Base-by-base conservation (phyloP, 2,113 vertebrate species). In the Athene noctua region DNA sequence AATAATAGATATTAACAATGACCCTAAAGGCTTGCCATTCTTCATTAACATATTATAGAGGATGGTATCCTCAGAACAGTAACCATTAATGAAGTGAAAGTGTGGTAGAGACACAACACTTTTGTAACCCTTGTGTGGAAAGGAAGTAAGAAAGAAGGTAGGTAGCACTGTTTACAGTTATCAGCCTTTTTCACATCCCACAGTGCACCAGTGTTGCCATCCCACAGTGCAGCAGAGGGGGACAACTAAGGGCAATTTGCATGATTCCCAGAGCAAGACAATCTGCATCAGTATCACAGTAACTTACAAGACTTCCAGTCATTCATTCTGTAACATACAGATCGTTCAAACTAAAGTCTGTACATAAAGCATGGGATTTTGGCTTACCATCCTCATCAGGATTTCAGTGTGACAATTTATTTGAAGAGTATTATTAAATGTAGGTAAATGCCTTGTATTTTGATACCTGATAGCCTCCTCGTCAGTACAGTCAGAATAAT, bases 121-220 rank as follows among this genome's bases (percentile, higher is more conserved):
- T 78, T 13, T 46, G 18, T 6, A 88, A 82, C 11, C 7, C 17
- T 42, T 16, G 2, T 9, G 3, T 27, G 5, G 30, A 68, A 49
- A n/a, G 7, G 16, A 70, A 65, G 10, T 10, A 49, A 27, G 19
- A 3, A 65, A 70, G 78, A 80, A 80, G 7, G 15, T 40, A 73
- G 63, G 21, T 23, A 68, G 6, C 6, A 73, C 1, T 0, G 0
- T 74, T 66, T 52, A 16, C 14, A 15, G 4, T 46, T 70, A 38
- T 42, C 3, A 86, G 32, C 10, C 5, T 47, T 74, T 82, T 47
- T 19, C 15, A 59, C 2, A 3, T 19, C 12, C 46, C 19, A 32
- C 11, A 52, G 23, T 4, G 12, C 14, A 42, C 14, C 6, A 22
- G 21, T 47, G 38, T 47, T 65, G 65, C 20, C 51, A 46, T 52